Evolutionary conservation across 1,140 invertebrate species (phyloP), one percentile per base, ranked within the genome.

Genomic region (Ptiloglossa arizonensis): DNA sequence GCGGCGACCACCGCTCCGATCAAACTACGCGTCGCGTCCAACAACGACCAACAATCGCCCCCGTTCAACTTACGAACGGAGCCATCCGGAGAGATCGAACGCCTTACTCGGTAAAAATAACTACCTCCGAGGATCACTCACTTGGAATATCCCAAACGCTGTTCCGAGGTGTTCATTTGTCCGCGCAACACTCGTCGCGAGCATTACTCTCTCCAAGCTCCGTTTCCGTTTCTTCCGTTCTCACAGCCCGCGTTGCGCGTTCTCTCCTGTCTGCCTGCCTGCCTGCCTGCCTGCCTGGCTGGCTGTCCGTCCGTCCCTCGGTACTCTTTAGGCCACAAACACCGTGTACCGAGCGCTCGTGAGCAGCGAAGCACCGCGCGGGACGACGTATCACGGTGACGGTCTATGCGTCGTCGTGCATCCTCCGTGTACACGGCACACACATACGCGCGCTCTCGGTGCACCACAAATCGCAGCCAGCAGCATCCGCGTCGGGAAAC

Each of bases 121-220:
- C n/a, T n/a, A n/a, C n/a, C n/a, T n/a, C n/a, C n/a, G n/a, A n/a
- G n/a, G n/a, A 1, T 63, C 86, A 91, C 90, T 91, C 89, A 91
- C 90, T 91, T 91, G 90, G 89, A 90, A 89, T 91, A 91, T 89
- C 85, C 90, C 89, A 87, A 90, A 88, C 87, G 88, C 90, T 90
- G 90, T 90, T 86, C 89, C 87, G 87, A 91, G 88, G 87, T 90
- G 87, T 90, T 89, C 89, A 90, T 91, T 90, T 89, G 88, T 89
- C 86, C 86, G 82, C 85, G 86, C 86, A 72, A 77, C 77, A 74
- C 83, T 85, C 64, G 82, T 87, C 86, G 83, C 86, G 83, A 87
- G 88, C 87, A 88, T 89, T 82, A 87, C 83, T 81, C 83, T 85
- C 80, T 83, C 80, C 64, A 79, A 63, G 59, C 70, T 70, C 77